phyloP scores from a whole-genome alignment of 2,113 vertebrate genomes.

The Muntiacus muntjak region DNA sequence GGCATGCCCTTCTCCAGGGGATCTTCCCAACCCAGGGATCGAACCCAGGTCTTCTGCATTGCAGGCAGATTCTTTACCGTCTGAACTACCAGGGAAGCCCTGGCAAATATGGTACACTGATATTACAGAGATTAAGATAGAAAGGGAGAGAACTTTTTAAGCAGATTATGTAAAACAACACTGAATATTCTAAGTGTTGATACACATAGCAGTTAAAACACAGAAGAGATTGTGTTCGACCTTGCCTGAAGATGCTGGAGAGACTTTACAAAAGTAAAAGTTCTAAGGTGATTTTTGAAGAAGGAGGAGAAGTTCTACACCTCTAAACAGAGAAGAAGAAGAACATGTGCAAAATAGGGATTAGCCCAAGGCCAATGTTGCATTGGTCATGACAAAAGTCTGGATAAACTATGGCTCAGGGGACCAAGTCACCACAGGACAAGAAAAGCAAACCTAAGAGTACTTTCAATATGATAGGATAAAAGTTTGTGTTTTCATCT shows the following conservation, averaged over 20 bases:
- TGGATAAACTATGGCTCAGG: neutral
- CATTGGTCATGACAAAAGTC: neutral
- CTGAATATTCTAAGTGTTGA: neutral
- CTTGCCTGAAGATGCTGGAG: neutral
- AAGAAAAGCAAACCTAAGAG: neutral
- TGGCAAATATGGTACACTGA: neutral
- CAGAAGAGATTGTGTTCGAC: neutral
- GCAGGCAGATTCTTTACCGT: neutral
- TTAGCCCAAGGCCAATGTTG: neutral
- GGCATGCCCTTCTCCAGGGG: neutral
- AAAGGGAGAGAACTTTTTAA: neutral
- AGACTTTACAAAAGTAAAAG: neutral
- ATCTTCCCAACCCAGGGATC: neutral
- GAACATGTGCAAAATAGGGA: neutral
- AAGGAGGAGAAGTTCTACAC: neutral
- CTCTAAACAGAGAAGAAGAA: neutral
- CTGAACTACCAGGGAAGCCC: neutral
- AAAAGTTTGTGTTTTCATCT: neutral
- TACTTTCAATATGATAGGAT: neutral
- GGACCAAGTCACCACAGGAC: neutral
- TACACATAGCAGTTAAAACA: neutral
- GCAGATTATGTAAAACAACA: neutral
- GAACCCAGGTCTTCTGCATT: accelerated
- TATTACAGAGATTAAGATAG: neutral
- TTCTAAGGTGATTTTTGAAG: neutral